These are phyloP conservation scores for Cylloceria caligata DNA, from an alignment of 2,888 invertebrate species.

Conservation along the genomic window DNA sequence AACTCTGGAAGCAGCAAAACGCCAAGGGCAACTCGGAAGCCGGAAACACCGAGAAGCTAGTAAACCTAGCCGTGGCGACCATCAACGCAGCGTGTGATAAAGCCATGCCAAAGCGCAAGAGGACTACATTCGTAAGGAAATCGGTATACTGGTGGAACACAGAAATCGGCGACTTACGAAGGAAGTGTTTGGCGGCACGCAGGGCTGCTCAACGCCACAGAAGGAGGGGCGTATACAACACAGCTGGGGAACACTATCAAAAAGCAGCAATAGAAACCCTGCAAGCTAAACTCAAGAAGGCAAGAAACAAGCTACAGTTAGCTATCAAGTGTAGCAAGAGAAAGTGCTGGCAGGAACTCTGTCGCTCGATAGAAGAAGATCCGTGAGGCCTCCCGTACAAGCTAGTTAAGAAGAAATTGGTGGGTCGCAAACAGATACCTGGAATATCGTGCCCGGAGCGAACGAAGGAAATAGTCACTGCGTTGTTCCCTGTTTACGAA, in stretches of 20 bases:
- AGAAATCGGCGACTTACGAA: background rate
- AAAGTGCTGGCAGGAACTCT: too few species aligned
- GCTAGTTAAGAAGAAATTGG: background rate
- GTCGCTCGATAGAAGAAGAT: too few species aligned
- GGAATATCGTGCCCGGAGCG: conserved; percentile 15
- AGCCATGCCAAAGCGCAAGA: too few species aligned
- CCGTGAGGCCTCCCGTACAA: conserved; percentile 49
- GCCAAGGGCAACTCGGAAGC: conserved; percentile 7
- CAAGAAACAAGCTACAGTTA: too few species aligned
- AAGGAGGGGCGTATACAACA: background rate
- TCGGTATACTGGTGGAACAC: conserved; percentile 29
- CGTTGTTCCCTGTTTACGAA: conserved; percentile 40
- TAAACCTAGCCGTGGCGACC: too few species aligned
- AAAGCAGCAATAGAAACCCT: too few species aligned
- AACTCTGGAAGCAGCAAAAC: conserved; percentile 29
- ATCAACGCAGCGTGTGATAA: too few species aligned
- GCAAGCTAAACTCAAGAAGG: too few species aligned
- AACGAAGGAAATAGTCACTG: background rate
- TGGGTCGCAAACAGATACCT: conserved; percentile 22
- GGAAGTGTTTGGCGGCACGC: too few species aligned
- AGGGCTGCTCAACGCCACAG: too few species aligned
- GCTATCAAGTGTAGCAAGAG: too few species aligned
- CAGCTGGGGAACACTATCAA: too few species aligned
- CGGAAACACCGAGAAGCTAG: background rate
- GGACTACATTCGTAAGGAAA: background rate